These are phyloP conservation scores for Rhyacichthys aspro DNA, from an alignment of 2,797 vertebrate genomes.

Conservation along the genomic window DNA sequence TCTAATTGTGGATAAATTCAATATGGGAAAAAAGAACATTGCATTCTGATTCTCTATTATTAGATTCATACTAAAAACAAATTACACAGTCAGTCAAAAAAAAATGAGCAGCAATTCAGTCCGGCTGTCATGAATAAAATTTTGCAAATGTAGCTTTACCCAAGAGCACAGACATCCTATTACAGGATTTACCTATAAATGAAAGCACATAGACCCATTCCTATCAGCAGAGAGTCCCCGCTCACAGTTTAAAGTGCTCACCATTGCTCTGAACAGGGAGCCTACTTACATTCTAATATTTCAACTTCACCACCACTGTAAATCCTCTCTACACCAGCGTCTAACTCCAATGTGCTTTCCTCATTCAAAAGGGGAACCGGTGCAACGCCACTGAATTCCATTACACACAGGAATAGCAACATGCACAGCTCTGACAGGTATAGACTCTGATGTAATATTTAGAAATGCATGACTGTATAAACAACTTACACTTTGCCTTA, in stretches of 20 bases:
- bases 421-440: constrained; percentile 56
- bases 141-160: neutral
- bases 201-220: constrained; percentile 6
- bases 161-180: constrained; percentile 3
- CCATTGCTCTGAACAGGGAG: constrained; percentile 24
- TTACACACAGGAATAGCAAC: constrained; percentile 71
- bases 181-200: neutral
- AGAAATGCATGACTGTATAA: constrained; percentile 58
- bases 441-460: constrained; percentile 71
- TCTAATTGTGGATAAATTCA: constrained; percentile 20
- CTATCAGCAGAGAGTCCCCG: constrained; percentile 12
- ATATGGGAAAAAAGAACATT: constrained; percentile 13
- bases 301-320: constrained; percentile 31
- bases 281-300: constrained; percentile 34
- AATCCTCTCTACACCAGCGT: constrained; percentile 27
- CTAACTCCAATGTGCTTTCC: neutral
- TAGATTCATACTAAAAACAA: constrained; percentile 8
- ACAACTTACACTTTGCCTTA: constrained; percentile 39
- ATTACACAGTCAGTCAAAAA: constrained; percentile 2
- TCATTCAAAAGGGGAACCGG: constrained; percentile 56
- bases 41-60: neutral
- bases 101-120: neutral
- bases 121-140: neutral
- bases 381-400: constrained; percentile 54
- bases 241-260: constrained; percentile 19